Conservation (phyloP, 2,888 invertebrate genomes). For the Dryomyza anilis region DNA sequence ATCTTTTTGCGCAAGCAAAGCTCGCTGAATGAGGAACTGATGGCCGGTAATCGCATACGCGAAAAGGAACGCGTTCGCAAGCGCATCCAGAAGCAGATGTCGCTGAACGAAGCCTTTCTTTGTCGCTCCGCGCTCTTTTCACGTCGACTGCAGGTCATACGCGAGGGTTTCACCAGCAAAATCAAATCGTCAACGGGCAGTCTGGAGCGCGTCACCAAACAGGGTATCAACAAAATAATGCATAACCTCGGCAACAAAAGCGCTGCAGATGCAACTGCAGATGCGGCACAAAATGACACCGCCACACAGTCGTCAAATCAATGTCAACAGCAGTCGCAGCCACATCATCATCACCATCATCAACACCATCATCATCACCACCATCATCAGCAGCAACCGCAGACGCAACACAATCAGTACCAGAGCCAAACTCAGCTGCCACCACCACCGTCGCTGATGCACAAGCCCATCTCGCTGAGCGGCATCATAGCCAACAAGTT, state of each 20-base stretch:
- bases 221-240: conserved; percentile 81
- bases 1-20: conserved; percentile 70
- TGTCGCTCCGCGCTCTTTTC: conserved; percentile 63
- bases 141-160: conserved; percentile 59
- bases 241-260: conserved; percentile 68
- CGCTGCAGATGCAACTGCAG: not conserved
- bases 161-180: conserved; percentile 78
- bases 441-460: conserved; percentile 40
- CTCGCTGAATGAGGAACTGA: conserved; percentile 86
- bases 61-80: conserved; percentile 82
- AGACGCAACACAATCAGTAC: conserved; percentile 41
- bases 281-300: conserved; percentile 19
- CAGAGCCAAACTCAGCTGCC: conserved; percentile 28
- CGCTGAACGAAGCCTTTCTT: conserved; percentile 84
- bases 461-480: conserved; percentile 37
- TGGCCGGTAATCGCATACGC: conserved; percentile 82
- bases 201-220: conserved; percentile 82
- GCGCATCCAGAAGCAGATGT: conserved; percentile 88
- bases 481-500: conserved; percentile 36
- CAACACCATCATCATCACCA: conserved; percentile 38
- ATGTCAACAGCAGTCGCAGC: conserved; percentile 3
- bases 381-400: conserved; percentile 35
- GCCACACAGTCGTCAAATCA: conserved; percentile 24
- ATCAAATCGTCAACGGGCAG: conserved; percentile 83
- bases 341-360: not conserved